phyloP scores from a whole-genome alignment of 2,113 vertebrate species.

The Phrynosoma platyrhinos region DNA sequence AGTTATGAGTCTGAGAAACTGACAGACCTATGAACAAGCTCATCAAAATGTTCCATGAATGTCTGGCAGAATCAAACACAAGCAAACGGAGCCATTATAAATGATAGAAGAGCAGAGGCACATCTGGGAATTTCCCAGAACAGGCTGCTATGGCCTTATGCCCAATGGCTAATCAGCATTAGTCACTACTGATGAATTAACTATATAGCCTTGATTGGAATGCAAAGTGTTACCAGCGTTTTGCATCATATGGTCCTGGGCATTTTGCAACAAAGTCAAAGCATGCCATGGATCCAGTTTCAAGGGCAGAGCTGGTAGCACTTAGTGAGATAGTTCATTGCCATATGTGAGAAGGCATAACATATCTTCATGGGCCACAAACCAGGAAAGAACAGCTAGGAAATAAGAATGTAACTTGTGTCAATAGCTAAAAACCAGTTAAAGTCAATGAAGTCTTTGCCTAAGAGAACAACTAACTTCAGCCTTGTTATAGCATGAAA shows the following conservation, averaged over 20 bases:
- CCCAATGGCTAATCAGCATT: neutral
- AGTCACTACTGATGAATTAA: neutral
- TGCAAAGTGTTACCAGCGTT: neutral
- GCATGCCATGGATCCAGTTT: neutral
- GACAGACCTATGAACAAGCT: neutral
- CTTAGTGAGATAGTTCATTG: slow-evolving; percentile 20
- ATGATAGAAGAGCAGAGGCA: neutral
- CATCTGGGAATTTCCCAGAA: slow-evolving; percentile 13
- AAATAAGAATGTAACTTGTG: slow-evolving; percentile 21
- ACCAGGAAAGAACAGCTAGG: slow-evolving; percentile 6
- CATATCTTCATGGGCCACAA: neutral
- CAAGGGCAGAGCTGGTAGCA: neutral
- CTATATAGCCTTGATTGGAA: neutral
- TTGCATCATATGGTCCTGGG: neutral
- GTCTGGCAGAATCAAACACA: neutral
- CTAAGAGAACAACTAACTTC: neutral
- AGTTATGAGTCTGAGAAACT: neutral
- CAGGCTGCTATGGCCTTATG: neutral
- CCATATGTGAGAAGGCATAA: slow-evolving; percentile 5
- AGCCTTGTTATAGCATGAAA: neutral
- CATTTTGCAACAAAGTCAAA: neutral
- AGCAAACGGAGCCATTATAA: neutral
- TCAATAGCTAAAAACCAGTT: neutral
- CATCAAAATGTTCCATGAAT: neutral
- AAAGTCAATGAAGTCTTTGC: neutral